A percentile compares a stretch with the other conserved stretches of the same genome.
These are phyloP conservation scores for Poeciliopsis retropinna DNA, from an alignment of 2,113 vertebrate species.

Conservation along the genomic window DNA sequence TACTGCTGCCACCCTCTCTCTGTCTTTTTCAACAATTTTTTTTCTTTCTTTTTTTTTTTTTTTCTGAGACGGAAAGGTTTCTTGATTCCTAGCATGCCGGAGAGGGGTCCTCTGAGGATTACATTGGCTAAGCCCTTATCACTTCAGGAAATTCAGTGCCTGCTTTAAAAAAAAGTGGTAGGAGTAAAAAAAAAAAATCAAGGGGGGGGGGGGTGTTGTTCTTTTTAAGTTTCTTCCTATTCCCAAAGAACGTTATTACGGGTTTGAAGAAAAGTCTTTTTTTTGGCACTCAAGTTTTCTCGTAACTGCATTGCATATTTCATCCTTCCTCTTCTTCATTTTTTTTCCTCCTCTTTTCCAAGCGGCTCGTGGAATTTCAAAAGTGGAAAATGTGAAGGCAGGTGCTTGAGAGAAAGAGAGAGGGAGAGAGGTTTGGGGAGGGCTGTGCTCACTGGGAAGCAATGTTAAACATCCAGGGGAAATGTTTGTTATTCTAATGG, in stretches of 20 bases:
- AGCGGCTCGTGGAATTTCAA: slow-evolving; percentile 70
- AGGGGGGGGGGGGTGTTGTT: slow-evolving; percentile 74
- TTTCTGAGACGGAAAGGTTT: slow-evolving; percentile 65
- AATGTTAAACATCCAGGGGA: slow-evolving; percentile 80
- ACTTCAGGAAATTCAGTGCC: slow-evolving; percentile 82
- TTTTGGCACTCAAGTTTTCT: slow-evolving; percentile 74
- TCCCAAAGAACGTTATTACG: slow-evolving; percentile 78
- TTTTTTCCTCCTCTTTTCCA: slow-evolving; percentile 46
- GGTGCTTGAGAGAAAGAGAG: slow-evolving; percentile 67
- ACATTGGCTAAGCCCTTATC: slow-evolving; percentile 84
- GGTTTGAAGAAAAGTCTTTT: slow-evolving; percentile 75
- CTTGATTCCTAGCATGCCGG: slow-evolving; percentile 78
- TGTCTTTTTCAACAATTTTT: slow-evolving; percentile 21
- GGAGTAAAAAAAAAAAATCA: slow-evolving; percentile 68
- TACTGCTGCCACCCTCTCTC: slow-evolving; percentile 54
- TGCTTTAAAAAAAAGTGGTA: slow-evolving; percentile 80
- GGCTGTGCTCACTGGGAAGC: slow-evolving; percentile 72
- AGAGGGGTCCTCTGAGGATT: slow-evolving; percentile 80
- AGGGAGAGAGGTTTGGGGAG: slow-evolving; percentile 43
- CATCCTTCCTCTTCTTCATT: slow-evolving; percentile 34
- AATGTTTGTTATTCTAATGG: slow-evolving; percentile 82
- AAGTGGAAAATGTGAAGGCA: slow-evolving; percentile 79
- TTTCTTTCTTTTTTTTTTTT: slow-evolving; percentile 35
- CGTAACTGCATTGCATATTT: slow-evolving; percentile 75
- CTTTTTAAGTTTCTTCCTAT: slow-evolving; percentile 78